Conservation (phyloP, 2,888 invertebrate genomes). For the Protophormia terraenovae region DNA sequence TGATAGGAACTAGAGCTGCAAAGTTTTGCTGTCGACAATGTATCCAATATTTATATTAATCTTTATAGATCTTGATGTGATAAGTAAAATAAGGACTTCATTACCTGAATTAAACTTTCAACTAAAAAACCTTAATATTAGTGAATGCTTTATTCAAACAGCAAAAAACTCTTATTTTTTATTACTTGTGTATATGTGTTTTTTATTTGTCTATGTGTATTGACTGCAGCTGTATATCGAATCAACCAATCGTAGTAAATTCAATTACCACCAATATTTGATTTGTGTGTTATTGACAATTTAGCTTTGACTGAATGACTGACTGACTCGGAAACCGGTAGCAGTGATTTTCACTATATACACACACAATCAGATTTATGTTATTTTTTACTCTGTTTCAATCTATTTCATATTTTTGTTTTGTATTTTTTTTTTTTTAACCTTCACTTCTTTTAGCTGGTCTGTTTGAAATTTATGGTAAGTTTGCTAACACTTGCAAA, state of each 20-base stretch:
- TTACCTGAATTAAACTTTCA: too few species aligned
- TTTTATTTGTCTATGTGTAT: not conserved
- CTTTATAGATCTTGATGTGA: too few species aligned
- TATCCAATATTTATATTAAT: too few species aligned
- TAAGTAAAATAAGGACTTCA: too few species aligned
- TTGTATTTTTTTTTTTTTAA: not conserved
- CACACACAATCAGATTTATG: constrained; percentile 5
- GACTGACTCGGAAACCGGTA: not conserved
- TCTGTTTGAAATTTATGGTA: constrained; percentile 54
- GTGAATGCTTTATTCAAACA: too few species aligned
- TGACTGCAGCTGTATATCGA: constrained; percentile 22
- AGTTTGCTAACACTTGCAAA: constrained; percentile 17
- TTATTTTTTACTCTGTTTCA: not conserved
- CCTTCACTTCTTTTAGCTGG: constrained; percentile 26
- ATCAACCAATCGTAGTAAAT: constrained; percentile 54
- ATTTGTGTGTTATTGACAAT: constrained; percentile 61
- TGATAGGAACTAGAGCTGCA: too few species aligned
- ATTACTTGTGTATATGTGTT: not conserved
- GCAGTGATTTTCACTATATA: not conserved
- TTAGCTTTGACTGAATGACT: constrained; percentile 35
- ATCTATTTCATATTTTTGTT: not conserved
- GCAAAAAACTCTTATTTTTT: too few species aligned
- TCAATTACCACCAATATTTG: constrained; percentile 58
- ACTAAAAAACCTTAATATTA: too few species aligned
- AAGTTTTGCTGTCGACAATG: too few species aligned